Percentiles rank a stretch among this genome's conserved stretches.
Conservation (phyloP, 2,888 invertebrate species). For the Aquatica leii region DNA sequence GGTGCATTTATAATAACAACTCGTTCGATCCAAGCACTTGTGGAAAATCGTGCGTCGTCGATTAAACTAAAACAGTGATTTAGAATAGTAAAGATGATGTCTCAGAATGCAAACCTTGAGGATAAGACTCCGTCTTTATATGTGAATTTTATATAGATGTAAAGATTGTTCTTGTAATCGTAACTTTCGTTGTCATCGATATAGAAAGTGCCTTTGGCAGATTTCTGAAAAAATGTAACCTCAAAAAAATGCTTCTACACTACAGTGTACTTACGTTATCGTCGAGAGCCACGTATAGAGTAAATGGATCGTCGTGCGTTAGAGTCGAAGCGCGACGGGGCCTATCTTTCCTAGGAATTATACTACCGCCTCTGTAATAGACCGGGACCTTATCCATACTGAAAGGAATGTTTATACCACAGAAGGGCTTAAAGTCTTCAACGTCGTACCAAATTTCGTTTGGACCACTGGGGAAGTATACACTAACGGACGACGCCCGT, state of each 20-base stretch:
- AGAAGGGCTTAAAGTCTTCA: slow-evolving; percentile 73
- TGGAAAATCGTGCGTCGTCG: slow-evolving; percentile 74
- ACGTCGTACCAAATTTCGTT: slow-evolving; percentile 88
- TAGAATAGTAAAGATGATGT: too few relatives aligned
- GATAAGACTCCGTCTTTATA: slow-evolving; percentile 71
- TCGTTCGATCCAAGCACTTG: slow-evolving; percentile 88
- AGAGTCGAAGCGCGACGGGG: slow-evolving; percentile 84
- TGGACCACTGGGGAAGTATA: slow-evolving; percentile 85
- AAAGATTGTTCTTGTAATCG: slow-evolving; percentile 79
- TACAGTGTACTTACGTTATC: slow-evolving; percentile 63
- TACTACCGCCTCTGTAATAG: slow-evolving; percentile 90
- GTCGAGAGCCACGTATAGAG: slow-evolving; percentile 85
- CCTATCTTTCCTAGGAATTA: slow-evolving; percentile 90
- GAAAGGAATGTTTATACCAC: slow-evolving; percentile 70
- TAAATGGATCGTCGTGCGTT: slow-evolving; percentile 92
- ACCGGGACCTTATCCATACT: slow-evolving; percentile 87
- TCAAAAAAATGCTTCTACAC: slow-evolving; percentile 26
- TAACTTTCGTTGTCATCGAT: slow-evolving; percentile 91
- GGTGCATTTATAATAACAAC: slow-evolving; percentile 84
- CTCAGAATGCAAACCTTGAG: too few relatives aligned
- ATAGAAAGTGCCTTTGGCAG: slow-evolving; percentile 83
- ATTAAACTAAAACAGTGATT: too few relatives aligned
- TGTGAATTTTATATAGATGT: slow-evolving; percentile 72
- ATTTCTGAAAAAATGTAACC: slow-evolving; percentile 60
- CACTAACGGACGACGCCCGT: slow-evolving; percentile 75